Base-by-base conservation (phyloP, 2,113 vertebrate species). In the Muscicapa adusta region DNA sequence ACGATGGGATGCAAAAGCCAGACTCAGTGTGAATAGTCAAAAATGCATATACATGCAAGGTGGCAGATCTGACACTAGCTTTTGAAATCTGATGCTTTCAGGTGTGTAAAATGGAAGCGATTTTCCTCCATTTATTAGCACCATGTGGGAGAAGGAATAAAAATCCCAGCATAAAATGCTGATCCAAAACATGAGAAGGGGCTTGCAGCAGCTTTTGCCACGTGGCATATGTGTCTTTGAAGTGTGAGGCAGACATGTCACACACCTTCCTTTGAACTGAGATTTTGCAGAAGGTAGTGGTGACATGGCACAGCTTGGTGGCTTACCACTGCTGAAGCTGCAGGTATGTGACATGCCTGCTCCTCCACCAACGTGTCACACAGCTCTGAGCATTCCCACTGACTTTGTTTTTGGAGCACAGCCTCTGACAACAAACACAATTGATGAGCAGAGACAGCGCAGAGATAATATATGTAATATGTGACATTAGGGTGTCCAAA, bases 301-400 rank as follows among this genome's bases (percentile, higher is more conserved):
- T 97, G 97, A 97, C 89, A 88, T 70, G 80, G 88, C 96, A 96
- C 92, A 96, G 96, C 96, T 96, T 97, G 95, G 92, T 97, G 95
- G 94, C 92, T 93, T 94, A 94, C 88, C 71, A 57, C 60, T 28
- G 43, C 80, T 84, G 94, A 95, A 89, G 71, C 82, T 93, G 71
- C 73, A 92, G 89, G 91, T 78, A 83, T 58, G 65, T 92, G 96
- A 94, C 77, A 36, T 68, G 77, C 62, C 82, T 89, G 47, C 38
- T 95, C 60, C 76, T 94, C 82, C 62, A 81, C 62, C 1, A 7
- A 94, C 10, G 47, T 40, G 93, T 83, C 13, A 23, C 78, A 45
- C 54, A 42, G 67, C 43, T 84, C 89, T 58, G 38, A 1, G 0
- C 25, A 0, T 83, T 67, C 88, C 67, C 60, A 84, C 58, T 56